Conservation (phyloP, 2,888 invertebrate genomes). For the Shargacucullia verbasci region DNA sequence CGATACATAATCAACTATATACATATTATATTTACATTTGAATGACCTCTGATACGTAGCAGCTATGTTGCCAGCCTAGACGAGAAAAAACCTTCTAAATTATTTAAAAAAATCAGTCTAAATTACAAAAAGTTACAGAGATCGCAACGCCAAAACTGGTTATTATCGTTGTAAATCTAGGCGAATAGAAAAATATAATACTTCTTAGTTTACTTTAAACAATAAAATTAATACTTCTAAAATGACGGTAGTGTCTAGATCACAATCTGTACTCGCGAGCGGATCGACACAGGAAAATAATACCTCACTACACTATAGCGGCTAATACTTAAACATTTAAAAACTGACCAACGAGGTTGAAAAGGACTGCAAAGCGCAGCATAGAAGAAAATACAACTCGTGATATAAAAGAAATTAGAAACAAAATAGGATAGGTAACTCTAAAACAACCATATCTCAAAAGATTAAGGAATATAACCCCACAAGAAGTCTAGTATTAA, state of each 20-base stretch:
- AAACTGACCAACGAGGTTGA: neutral
- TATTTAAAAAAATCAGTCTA: slow-evolving; percentile 77
- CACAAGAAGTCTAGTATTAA: too few species aligned
- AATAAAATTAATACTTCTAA: slow-evolving; percentile 64
- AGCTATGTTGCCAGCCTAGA: slow-evolving; percentile 56
- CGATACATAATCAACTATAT: slow-evolving; percentile 60
- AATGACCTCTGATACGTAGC: slow-evolving; percentile 53
- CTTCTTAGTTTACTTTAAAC: slow-evolving; percentile 55
- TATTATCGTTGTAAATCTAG: slow-evolving; percentile 68
- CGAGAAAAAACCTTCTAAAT: slow-evolving; percentile 47
- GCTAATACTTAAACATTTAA: neutral
- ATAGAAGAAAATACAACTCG: too few species aligned
- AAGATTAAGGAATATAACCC: too few species aligned
- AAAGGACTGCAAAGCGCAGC: too few species aligned
- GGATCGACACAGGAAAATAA: slow-evolving; percentile 17
- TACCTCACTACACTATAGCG: neutral
- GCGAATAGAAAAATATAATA: slow-evolving; percentile 72
- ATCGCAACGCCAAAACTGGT: slow-evolving; percentile 62
- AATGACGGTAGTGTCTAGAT: slow-evolving; percentile 54
- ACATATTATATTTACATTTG: slow-evolving; percentile 68
- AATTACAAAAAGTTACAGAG: slow-evolving; percentile 72
- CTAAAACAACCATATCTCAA: too few species aligned
- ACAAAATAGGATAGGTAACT: too few species aligned
- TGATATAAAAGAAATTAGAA: too few species aligned
- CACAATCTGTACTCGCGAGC: slow-evolving; percentile 50